Percentiles rank a stretch among this genome's conserved stretches.
These are phyloP conservation scores for Tholera decimalis DNA, from an alignment of 2,888 invertebrate genomes.

Conservation along the genomic window DNA sequence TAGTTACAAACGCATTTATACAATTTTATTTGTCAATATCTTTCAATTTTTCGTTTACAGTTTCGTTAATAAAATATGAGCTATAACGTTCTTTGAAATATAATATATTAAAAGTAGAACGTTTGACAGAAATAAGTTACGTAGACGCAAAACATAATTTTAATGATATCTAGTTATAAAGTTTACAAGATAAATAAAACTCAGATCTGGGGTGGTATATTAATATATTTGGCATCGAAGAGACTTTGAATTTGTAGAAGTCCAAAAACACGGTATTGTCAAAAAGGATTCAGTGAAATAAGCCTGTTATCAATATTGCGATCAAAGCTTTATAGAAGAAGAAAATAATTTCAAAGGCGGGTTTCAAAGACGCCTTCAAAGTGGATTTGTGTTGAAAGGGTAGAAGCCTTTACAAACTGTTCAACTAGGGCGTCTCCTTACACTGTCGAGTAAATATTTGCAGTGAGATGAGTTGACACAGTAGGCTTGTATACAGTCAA, in stretches of 20 bases:
- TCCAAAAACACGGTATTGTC: conserved; percentile 19
- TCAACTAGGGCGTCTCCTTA: conserved; percentile 79
- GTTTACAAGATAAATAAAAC: neutral
- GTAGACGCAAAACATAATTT: neutral
- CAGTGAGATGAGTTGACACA: conserved; percentile 83
- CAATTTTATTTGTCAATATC: too few species aligned
- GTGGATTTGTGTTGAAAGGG: conserved; percentile 79
- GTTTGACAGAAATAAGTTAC: too few species aligned
- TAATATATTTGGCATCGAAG: neutral
- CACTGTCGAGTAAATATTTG: conserved; percentile 79
- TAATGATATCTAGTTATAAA: neutral
- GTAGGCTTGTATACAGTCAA: conserved; percentile 68
- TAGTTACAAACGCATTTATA: too few species aligned
- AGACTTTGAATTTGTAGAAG: conserved; percentile 4
- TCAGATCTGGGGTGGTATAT: neutral
- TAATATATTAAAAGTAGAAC: too few species aligned
- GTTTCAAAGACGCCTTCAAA: conserved; percentile 72
- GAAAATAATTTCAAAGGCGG: conserved; percentile 68
- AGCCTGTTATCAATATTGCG: conserved; percentile 62
- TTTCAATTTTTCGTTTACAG: too few species aligned
- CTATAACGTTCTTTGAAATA: too few species aligned
- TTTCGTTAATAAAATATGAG: too few species aligned
- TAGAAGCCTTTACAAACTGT: conserved; percentile 73
- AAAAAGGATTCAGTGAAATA: conserved; percentile 43
- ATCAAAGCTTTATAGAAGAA: conserved; percentile 63